phyloP scores from a whole-genome alignment of 2,888 invertebrate species.

The Pyralis farinalis region DNA sequence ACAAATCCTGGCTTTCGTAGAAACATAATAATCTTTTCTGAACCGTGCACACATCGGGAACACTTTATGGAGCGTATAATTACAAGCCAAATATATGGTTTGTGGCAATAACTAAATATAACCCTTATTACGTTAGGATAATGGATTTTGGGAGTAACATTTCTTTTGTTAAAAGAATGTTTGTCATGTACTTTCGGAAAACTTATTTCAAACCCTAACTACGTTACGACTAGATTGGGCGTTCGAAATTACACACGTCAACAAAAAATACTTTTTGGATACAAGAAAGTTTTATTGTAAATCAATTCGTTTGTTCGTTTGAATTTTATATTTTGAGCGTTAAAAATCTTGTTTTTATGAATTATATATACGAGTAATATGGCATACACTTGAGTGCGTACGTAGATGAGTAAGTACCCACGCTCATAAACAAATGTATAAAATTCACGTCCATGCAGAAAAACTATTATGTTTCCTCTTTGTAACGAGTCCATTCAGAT shows the following conservation, averaged over 20 bases:
- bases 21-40: conserved; percentile 2
- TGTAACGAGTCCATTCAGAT: not conserved
- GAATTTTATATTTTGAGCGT: too few species aligned
- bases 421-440: too few species aligned
- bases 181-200: not conserved
- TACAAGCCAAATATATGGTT: conserved; percentile 9
- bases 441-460: not conserved
- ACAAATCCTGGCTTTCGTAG: not conserved
- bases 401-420: too few species aligned
- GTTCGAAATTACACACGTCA: too few species aligned
- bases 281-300: too few species aligned
- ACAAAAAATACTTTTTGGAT: too few species aligned
- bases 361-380: too few species aligned
- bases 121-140: conserved; percentile 9
- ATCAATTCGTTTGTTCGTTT: too few species aligned
- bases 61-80: conserved; percentile 10
- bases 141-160: conserved; percentile 3
- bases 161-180: not conserved
- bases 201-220: not conserved
- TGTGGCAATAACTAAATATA: conserved; percentile 9
- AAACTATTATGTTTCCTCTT: not conserved
- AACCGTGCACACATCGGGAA: conserved; percentile 1
- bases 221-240: not conserved
- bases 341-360: too few species aligned
- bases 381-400: too few species aligned